These are phyloP conservation scores for Channa striata DNA, from an alignment of 2,797 vertebrate genomes.

Conservation along the genomic window DNA sequence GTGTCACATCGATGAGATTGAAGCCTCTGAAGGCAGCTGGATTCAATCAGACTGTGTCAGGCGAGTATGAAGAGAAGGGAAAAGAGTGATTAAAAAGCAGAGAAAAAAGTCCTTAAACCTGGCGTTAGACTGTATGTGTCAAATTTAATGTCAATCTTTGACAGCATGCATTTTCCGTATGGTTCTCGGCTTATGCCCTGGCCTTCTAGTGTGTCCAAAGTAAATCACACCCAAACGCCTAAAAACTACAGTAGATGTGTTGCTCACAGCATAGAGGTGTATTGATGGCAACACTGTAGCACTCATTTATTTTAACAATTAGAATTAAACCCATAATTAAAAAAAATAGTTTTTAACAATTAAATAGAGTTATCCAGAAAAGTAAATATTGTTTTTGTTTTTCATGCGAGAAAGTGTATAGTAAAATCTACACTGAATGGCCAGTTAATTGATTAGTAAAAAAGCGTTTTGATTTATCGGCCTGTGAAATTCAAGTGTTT, in stretches of 20 bases:
- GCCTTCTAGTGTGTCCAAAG: constrained; percentile 6
- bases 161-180: constrained; percentile 34
- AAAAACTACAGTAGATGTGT: not conserved
- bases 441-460: constrained; percentile 6
- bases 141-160: constrained; percentile 58
- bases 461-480: not conserved
- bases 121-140: constrained; percentile 56
- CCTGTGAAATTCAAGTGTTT: constrained; percentile 24
- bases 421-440: not conserved
- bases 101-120: constrained; percentile 59
- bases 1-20: constrained; percentile 72
- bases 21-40: constrained; percentile 77
- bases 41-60: constrained; percentile 74
- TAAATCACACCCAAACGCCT: not conserved
- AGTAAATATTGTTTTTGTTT: constrained; percentile 5
- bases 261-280: not conserved
- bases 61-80: constrained; percentile 52
- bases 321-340: not conserved
- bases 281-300: not conserved
- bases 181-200: constrained; percentile 18
- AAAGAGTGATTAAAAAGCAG: constrained; percentile 70
- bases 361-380: not conserved
- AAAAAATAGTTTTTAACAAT: not conserved
- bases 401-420: not conserved
- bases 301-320: not conserved